Percentiles rank a stretch among this genome's conserved stretches.
These are phyloP conservation scores for Halocynthia aurantium DNA, from an alignment of 23 tunicate genomes.

Conservation along the genomic window DNA sequence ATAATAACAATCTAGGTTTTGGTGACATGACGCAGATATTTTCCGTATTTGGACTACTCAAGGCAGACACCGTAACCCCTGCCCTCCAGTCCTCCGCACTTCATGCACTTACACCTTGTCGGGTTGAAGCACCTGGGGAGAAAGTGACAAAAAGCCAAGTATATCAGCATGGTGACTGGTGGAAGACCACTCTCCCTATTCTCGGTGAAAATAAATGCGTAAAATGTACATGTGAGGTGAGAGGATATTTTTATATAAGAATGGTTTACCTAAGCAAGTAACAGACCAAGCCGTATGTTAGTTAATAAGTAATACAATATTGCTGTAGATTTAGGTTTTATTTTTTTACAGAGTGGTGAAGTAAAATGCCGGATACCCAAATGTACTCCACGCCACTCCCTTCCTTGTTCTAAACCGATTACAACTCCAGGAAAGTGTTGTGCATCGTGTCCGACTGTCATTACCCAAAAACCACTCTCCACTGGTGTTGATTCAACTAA, in stretches of 20 bases:
- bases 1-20: neutral
- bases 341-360: constrained; percentile 34
- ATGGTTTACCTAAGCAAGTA: neutral
- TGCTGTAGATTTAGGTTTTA: neutral
- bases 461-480: neutral
- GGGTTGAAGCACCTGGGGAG: neutral
- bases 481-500: neutral
- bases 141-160: neutral
- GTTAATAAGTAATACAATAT: neutral
- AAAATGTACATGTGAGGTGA: constrained; percentile 26
- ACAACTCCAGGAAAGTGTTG: neutral
- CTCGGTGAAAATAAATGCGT: neutral
- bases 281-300: neutral
- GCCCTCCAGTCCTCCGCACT: neutral
- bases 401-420: neutral
- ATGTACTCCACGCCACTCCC: constrained; percentile 8
- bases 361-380: constrained; percentile 33
- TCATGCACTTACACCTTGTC: neutral
- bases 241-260: neutral
- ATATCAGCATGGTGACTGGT: constrained; percentile 11
- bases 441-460: neutral
- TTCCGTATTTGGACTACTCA: neutral
- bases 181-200: constrained; percentile 17
- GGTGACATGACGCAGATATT: neutral
- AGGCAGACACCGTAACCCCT: neutral